Evolutionary conservation across 1,140 invertebrate species (phyloP).

Genomic region (Drosophila guanche): DNA sequence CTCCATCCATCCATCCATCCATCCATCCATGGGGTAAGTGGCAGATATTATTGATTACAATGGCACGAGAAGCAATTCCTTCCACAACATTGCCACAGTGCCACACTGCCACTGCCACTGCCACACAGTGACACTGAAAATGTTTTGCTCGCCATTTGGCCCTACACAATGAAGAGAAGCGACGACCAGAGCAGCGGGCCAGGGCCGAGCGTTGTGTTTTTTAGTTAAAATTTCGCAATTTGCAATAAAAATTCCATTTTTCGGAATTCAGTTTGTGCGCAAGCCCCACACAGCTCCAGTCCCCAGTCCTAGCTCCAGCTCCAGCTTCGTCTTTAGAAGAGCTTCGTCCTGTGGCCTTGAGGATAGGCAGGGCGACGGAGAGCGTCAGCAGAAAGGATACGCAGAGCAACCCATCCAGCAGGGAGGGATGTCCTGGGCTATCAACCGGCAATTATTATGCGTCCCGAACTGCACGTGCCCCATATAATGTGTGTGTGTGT

Average conservation of each 20-base stretch:
- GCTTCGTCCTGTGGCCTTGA: constrained; percentile 49
- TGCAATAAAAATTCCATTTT: constrained; percentile 81
- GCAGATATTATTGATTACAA: constrained; percentile 49
- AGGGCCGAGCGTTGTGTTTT: constrained; percentile 55
- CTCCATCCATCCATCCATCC: neutral
- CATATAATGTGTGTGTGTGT: constrained; percentile 25
- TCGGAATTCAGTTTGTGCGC: constrained; percentile 68
- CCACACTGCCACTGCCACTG: too few species aligned
- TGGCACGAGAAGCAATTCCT: constrained; percentile 37
- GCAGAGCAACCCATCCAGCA: constrained; percentile 22
- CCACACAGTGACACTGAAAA: constrained; percentile 61
- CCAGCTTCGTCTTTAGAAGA: constrained; percentile 5
- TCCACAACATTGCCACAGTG: constrained; percentile 44
- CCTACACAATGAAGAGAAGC: constrained; percentile 30
- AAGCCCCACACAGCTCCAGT: constrained; percentile 1
- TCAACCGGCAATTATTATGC: constrained; percentile 79
- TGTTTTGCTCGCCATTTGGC: constrained; percentile 46
- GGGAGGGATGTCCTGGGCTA: constrained; percentile 30
- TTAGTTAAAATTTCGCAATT: constrained; percentile 79
- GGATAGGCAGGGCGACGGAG: constrained; percentile 9
- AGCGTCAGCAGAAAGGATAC: constrained; percentile 51
- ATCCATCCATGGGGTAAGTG: neutral
- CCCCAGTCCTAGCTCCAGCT: too few species aligned
- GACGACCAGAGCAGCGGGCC: constrained; percentile 19
- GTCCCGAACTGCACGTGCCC: constrained; percentile 49